Evolutionary conservation across 2,888 invertebrate genomes (phyloP).

Genomic region (Amphimallon solstitiale): DNA sequence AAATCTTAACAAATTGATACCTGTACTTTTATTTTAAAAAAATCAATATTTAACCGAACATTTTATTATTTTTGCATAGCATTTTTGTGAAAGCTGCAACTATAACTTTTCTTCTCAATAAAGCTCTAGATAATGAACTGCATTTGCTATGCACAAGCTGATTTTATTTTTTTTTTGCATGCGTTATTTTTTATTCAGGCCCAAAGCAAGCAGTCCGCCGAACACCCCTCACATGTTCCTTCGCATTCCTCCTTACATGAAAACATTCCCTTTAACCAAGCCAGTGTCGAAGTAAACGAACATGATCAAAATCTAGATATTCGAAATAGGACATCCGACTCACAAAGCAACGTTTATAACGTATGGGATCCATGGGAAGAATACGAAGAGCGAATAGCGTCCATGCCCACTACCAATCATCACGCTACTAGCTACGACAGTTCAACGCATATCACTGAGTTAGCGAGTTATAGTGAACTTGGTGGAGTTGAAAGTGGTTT

Average conservation of each 20-base stretch:
- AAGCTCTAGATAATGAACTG: slow-evolving; percentile 43
- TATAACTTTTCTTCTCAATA: not conserved
- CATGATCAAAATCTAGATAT: not conserved
- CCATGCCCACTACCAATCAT: not conserved
- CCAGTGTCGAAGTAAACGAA: slow-evolving; percentile 1
- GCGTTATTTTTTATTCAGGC: slow-evolving; percentile 57
- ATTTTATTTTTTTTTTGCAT: slow-evolving; percentile 60
- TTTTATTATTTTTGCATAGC: too few relatives aligned
- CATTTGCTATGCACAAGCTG: slow-evolving; percentile 51
- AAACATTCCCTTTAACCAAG: slow-evolving; percentile 16
- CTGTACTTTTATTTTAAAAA: too few relatives aligned
- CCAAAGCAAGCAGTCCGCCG: slow-evolving; percentile 51
- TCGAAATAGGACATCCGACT: slow-evolving; percentile 32
- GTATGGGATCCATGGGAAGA: slow-evolving; percentile 81
- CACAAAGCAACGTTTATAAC: slow-evolving; percentile 53
- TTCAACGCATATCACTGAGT: not conserved
- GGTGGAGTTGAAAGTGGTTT: not conserved
- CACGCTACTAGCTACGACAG: not conserved
- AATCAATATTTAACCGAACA: too few relatives aligned
- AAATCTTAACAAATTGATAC: too few relatives aligned
- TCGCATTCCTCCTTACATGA: slow-evolving; percentile 32
- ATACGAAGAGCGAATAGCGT: slow-evolving; percentile 63
- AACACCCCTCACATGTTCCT: slow-evolving; percentile 43
- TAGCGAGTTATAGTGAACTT: too few relatives aligned
- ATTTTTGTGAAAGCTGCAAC: too few relatives aligned